Evolutionary conservation across 2,888 invertebrate genomes (phyloP).

Genomic region (Oligia latruncula): DNA sequence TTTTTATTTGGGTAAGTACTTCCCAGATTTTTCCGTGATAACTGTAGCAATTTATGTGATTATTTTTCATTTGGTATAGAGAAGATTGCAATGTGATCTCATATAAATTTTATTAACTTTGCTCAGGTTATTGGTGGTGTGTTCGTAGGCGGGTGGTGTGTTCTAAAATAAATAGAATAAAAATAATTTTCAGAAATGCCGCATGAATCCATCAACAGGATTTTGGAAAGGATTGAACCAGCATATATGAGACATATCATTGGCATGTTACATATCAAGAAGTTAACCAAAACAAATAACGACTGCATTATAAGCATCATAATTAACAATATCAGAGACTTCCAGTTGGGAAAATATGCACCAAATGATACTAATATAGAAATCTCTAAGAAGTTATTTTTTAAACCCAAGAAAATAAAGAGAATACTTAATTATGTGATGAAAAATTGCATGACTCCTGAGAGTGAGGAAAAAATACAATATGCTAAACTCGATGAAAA

Average conservation of each 20-base stretch:
- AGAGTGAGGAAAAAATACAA: constrained; percentile 31
- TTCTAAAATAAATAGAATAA: not conserved
- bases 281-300: constrained; percentile 72
- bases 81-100: too few relatives aligned
- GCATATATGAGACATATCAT: constrained; percentile 80
- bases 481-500: constrained; percentile 72
- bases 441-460: constrained; percentile 67
- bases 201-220: constrained; percentile 74
- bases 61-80: not conserved
- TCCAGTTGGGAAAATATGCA: constrained; percentile 73
- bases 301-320: constrained; percentile 76
- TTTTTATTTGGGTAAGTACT: not conserved
- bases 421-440: constrained; percentile 70
- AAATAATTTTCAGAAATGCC: constrained; percentile 79
- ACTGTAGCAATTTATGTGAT: not conserved
- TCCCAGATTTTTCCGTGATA: too few relatives aligned
- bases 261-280: constrained; percentile 73
- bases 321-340: constrained; percentile 73
- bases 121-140: not conserved
- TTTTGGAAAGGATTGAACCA: constrained; percentile 82
- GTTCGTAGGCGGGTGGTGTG: not conserved
- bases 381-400: constrained; percentile 64
- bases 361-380: constrained; percentile 63
- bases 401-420: constrained; percentile 68
- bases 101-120: not conserved